Evolutionary conservation across 1,140 invertebrate species (phyloP), one percentile per base, ranked within the genome.

Genomic region (Brachionus manjavacas): DNA sequence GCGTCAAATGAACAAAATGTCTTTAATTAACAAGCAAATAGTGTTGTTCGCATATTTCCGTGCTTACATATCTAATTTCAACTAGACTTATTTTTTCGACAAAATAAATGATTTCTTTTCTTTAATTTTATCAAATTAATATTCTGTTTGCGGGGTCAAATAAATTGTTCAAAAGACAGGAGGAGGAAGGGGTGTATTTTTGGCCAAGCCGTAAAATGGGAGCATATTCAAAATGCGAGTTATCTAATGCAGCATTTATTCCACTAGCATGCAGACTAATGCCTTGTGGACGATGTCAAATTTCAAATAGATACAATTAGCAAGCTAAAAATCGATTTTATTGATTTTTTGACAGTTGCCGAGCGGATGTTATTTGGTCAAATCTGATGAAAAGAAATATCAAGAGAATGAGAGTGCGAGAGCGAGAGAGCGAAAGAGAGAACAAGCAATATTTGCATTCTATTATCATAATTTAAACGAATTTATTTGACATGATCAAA

Each of bases 401-500:
- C 25, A 12, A 35, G 31, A 35, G 31, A 35, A 4, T 0, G 4
- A 35, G 6, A 35, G 31, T n/a, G n/a, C n/a, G n/a, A 31, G 28
- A 31, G 4, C 4, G 28, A 31, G 28, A 31, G 28, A 28, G 3
- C 0, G 28, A 31, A 2, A 35, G 66, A 68, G 31, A 68, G n/a
- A 68, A 68, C 28, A 28, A 68, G 11, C 25, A 39, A 8, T 41
- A 72, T 72, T 41, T 23, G 35, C n/a, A 72, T 72, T 72, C 46
- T 39, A 72, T 72, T 72, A 72, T 72, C 68, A 72, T 72, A 72
- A 72, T 72, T 72, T 68, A 68, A 68, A 35, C 28, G 23, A 68
- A 68, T 31, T 60, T 68, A 68, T 68, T 72, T 72, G 68, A 72
- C 68, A 72, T 72, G 68, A 72, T 43, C 31, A 72, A 72, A 72